phyloP scores from a whole-genome alignment of 2,797 vertebrate genomes.

The Meda fulgida region DNA sequence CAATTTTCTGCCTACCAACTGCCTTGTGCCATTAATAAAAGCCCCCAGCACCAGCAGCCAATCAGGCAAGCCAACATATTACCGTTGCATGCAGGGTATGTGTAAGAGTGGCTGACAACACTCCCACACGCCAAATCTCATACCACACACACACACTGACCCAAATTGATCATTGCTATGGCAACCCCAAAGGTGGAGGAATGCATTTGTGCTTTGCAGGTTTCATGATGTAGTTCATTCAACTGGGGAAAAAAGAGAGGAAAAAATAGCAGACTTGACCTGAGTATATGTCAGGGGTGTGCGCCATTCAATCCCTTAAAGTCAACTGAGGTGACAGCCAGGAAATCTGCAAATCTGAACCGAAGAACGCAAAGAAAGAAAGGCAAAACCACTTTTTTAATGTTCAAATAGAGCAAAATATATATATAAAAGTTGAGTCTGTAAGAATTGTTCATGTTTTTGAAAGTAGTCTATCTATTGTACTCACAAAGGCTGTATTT shows the following conservation, averaged over 20 bases:
- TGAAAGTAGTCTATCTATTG: neutral
- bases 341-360: neutral
- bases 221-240: constrained; percentile 50
- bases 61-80: constrained; percentile 52
- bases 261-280: constrained; percentile 3
- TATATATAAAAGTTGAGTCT: neutral
- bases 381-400: neutral
- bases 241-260: constrained; percentile 19
- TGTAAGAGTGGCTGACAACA: constrained; percentile 55
- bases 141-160: constrained; percentile 46
- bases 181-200: constrained; percentile 56
- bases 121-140: constrained; percentile 49
- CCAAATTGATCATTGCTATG: constrained; percentile 63
- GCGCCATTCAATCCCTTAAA: neutral
- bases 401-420: neutral
- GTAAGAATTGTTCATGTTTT: neutral
- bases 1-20: constrained; percentile 62
- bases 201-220: constrained; percentile 49
- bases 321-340: neutral
- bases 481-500: neutral
- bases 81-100: constrained; percentile 29
- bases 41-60: constrained; percentile 52
- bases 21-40: constrained; percentile 60
- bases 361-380: neutral
- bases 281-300: neutral